Evolutionary conservation across 2,797 vertebrate genomes (phyloP), one percentile per base, ranked within the genome.

Genomic region (Urophycis tenuis): DNA sequence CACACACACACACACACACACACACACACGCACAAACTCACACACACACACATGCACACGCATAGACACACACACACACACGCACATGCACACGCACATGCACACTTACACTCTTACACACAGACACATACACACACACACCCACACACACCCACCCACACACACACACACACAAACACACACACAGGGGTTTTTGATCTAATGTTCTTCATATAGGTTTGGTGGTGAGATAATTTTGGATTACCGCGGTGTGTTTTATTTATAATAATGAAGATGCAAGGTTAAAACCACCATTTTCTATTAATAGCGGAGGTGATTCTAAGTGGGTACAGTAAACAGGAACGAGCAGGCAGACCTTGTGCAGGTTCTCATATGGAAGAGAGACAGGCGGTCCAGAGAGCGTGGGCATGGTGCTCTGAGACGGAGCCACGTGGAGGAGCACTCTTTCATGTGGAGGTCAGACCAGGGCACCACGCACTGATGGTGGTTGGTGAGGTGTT

Each of bases 331-430:
- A 33, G 71, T 22, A 0, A 32, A 10, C 35, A 77, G 45, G 39
- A 60, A 74, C 12, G 31, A 74, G 34, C 77, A 35, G 2, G 19
- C n/a, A 71, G 2, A 22, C 71, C 19, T 2, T 34, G 32, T 36
- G 19, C 41, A 17, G 41, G 41, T 45, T 45, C 17, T 74, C 75
- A 75, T 29, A 30, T 32, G 29, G 30, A 15, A 32, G 78, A 80
- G 85, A 74, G 78, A 77, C 75, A 19, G 74, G 19, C 35, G 11
- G 69, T 87, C 84, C 89, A 83, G 82, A 87, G 14, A 84, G 80
- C 81, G 83, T 73, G 73, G 74, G 77, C 41, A 78, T 67, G 78
- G 75, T 79, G 79, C 36, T 6, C 36, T 36, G 8, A 36, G 7
- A 36, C 11, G 5, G 5, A 36, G 36, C 11, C 36, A 36, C 36